Evolutionary conservation across 2,797 vertebrate species (phyloP).

Genomic region (Pampus argenteus): DNA sequence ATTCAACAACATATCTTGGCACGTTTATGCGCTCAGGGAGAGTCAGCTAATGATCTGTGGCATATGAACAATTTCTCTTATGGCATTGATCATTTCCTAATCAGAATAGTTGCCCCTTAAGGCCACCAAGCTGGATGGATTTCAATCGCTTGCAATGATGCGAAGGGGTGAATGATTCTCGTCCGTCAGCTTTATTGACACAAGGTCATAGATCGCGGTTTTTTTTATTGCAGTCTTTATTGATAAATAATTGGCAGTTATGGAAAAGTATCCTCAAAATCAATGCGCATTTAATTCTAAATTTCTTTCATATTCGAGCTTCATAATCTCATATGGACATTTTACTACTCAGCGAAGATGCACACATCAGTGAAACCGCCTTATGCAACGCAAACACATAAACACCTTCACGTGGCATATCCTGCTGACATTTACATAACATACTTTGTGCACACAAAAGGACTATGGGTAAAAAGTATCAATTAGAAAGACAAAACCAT

Average conservation of each 20-base stretch:
- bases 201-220: slow-evolving; percentile 28
- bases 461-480: slow-evolving; percentile 47
- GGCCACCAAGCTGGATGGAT: slow-evolving; percentile 36
- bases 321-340: slow-evolving; percentile 4
- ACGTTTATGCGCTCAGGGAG: slow-evolving; percentile 67
- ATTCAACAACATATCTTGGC: slow-evolving; percentile 57
- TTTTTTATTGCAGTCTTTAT: slow-evolving; percentile 22
- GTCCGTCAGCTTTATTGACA: background rate
- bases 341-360: slow-evolving; percentile 13
- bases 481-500: slow-evolving; percentile 68
- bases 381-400: slow-evolving; percentile 3
- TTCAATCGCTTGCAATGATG: slow-evolving; percentile 37
- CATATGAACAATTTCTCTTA: slow-evolving; percentile 73
- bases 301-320: slow-evolving; percentile 23
- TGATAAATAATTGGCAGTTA: slow-evolving; percentile 20
- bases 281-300: slow-evolving; percentile 27
- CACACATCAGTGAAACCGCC: slow-evolving; percentile 5
- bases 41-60: slow-evolving; percentile 69
- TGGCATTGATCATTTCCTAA: slow-evolving; percentile 77
- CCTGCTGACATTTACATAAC: slow-evolving; percentile 12
- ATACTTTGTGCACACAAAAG: slow-evolving; percentile 33
- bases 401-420: slow-evolving; percentile 21
- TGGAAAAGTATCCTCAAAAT: slow-evolving; percentile 20
- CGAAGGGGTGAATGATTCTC: slow-evolving; percentile 40
- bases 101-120: slow-evolving; percentile 58